A percentile compares a stretch with the other conserved stretches of the same genome.
These are phyloP conservation scores for Pherbina coryleti DNA, from an alignment of 2,888 invertebrate genomes.

Conservation along the genomic window DNA sequence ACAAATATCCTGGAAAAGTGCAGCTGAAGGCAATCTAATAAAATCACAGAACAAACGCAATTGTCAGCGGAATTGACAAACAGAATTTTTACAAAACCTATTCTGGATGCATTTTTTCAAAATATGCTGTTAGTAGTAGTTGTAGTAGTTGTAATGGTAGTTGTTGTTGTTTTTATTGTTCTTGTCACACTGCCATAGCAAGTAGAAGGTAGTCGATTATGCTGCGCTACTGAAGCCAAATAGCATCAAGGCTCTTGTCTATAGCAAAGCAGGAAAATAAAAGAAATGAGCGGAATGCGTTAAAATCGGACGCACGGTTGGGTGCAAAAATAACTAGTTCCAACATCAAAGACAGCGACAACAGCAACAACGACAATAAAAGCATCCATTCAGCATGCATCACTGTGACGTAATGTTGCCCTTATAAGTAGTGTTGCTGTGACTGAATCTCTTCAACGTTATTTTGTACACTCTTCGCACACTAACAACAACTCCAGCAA, in stretches of 20 bases:
- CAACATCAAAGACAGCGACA: conserved; percentile 47
- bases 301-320: conserved; percentile 17
- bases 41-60: conserved; percentile 22
- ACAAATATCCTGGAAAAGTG: neutral
- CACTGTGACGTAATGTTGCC: conserved; percentile 16
- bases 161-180: neutral
- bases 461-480: neutral
- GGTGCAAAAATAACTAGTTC: conserved; percentile 33
- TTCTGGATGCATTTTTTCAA: neutral
- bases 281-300: neutral
- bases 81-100: conserved; percentile 7
- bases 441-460: neutral
- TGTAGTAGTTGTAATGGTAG: neutral
- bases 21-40: conserved; percentile 21
- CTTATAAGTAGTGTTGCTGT: neutral
- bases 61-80: conserved; percentile 21
- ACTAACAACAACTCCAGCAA: neutral
- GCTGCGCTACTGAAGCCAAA: neutral
- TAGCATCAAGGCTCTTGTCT: neutral
- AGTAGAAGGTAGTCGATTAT: neutral
- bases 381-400: conserved; percentile 29
- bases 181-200: neutral
- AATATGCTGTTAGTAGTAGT: neutral
- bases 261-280: neutral
- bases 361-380: conserved; percentile 32